Conservation (phyloP, 35 echinoderm and acorn worm genomes). For the Eucidaris tribuloides region DNA sequence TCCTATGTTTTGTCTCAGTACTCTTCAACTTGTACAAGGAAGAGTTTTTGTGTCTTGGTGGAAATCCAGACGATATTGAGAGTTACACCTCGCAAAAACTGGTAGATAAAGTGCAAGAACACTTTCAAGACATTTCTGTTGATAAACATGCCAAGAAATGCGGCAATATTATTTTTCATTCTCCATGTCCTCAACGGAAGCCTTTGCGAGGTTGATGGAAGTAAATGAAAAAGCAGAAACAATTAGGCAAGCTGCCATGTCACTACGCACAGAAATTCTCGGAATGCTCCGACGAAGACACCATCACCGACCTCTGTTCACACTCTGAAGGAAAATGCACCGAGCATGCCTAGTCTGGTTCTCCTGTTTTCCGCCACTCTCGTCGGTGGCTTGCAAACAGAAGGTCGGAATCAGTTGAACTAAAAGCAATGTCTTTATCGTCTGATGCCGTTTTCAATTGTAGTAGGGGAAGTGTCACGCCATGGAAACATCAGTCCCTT, state of each 20-base stretch:
- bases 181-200: constrained; percentile 38
- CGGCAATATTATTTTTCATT: constrained; percentile 56
- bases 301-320: constrained; percentile 68
- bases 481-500: constrained; percentile 62
- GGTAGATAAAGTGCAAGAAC: constrained; percentile 38
- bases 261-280: constrained; percentile 38
- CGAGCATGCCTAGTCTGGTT: constrained; percentile 17
- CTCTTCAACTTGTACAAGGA: constrained; percentile 38
- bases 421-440: constrained; percentile 37
- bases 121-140: constrained; percentile 37
- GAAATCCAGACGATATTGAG: constrained; percentile 50
- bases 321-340: constrained; percentile 55
- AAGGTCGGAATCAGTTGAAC: constrained; percentile 5
- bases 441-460: constrained; percentile 53
- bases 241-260: constrained; percentile 53
- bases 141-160: constrained; percentile 48
- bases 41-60: constrained; percentile 35
- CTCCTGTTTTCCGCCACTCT: constrained; percentile 47
- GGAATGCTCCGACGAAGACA: constrained; percentile 50
- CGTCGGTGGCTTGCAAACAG: constrained; percentile 45
- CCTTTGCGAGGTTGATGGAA: constrained; percentile 26
- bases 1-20: constrained; percentile 14
- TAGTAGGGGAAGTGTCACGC: constrained; percentile 23
- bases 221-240: constrained; percentile 29
- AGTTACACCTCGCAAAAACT: constrained; percentile 40